These are phyloP conservation scores for Papilio machaon DNA, from an alignment of 1,140 invertebrate species.

Conservation along the genomic window DNA sequence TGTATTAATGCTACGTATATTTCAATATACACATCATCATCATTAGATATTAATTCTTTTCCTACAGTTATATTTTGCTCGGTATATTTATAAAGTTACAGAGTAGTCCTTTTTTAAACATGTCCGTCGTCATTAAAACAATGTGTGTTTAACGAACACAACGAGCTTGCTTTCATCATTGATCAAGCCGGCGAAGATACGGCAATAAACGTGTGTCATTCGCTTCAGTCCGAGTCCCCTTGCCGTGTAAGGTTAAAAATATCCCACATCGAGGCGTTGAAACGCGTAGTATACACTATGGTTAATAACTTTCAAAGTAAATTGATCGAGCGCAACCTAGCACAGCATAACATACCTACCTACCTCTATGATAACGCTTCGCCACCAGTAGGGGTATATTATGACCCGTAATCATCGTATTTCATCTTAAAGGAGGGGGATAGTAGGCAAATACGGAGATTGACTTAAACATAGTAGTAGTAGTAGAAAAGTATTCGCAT, in stretches of 20 bases:
- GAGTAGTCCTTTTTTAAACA: constrained; percentile 19
- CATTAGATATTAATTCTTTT: background rate
- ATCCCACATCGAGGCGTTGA: constrained; percentile 31
- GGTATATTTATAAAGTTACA: background rate
- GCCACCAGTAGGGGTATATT: constrained; percentile 35
- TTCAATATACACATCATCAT: background rate
- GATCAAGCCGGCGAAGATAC: constrained; percentile 35
- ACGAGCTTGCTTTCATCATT: constrained; percentile 32
- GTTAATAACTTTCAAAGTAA: constrained; percentile 48
- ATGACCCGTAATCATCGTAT: background rate
- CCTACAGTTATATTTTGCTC: background rate
- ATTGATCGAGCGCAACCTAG: constrained; percentile 45
- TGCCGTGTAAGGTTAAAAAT: constrained; percentile 34
- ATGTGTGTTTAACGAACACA: constrained; percentile 28
- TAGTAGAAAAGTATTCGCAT: background rate
- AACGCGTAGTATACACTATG: constrained; percentile 38
- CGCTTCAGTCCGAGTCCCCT: constrained; percentile 35
- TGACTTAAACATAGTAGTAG: background rate
- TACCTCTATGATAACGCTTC: constrained; percentile 26
- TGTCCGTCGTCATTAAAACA: constrained; percentile 26
- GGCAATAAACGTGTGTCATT: constrained; percentile 38
- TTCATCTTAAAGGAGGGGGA: background rate
- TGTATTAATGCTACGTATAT: background rate
- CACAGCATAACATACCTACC: constrained; percentile 28
- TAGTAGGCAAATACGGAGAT: background rate